Evolutionary conservation across 1,140 invertebrate species (phyloP), one percentile per base, ranked within the genome.

Genomic region (Diachasmimorpha longicaudata): DNA sequence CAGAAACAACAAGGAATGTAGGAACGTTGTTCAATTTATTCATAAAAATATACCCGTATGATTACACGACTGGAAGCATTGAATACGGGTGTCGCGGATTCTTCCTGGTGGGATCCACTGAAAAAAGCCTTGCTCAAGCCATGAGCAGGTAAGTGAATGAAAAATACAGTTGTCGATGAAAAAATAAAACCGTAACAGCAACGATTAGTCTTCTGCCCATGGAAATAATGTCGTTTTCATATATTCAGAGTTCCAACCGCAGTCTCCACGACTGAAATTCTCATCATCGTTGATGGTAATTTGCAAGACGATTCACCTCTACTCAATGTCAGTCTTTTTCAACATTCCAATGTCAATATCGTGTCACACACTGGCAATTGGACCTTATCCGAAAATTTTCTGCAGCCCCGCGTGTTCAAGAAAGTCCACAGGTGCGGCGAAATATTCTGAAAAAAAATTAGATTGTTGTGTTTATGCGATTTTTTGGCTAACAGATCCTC

Each of bases 351-450:
- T 14, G 80, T 82, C 4, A 85, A 84, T 76, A 67, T 87, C 0
- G 25, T 79, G 0, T 79, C 84, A 1, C 44, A 25, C 44, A 83
- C 83, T 0, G 82, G 81, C 13, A 77, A 80, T 2, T 88, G 85
- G 83, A 81, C 42, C 1, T 70, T 88, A 1, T 83, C 85, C 0
- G 78, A 82, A 52, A 85, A 84, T 69, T 86, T 79, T 63, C 70
- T 87, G 6, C 23, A 74, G 0, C 77, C 85, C 0, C 75, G 85
- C 68, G 21, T 21, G n/a, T 86, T 87, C 42, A 31, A 23, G 6
- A 81, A 79, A 52, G 39, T 86, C 5, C 21, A 72, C 0, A 83
- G 74, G 85, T 87, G 21, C 58, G 1, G 2, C 2, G 5, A 19
- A 52, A 13, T 52, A 52, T 16, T 52, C 9, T 9, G 8, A 31